Base-by-base conservation (phyloP, 1,140 invertebrate species). In the Drosophila prosaltans region DNA sequence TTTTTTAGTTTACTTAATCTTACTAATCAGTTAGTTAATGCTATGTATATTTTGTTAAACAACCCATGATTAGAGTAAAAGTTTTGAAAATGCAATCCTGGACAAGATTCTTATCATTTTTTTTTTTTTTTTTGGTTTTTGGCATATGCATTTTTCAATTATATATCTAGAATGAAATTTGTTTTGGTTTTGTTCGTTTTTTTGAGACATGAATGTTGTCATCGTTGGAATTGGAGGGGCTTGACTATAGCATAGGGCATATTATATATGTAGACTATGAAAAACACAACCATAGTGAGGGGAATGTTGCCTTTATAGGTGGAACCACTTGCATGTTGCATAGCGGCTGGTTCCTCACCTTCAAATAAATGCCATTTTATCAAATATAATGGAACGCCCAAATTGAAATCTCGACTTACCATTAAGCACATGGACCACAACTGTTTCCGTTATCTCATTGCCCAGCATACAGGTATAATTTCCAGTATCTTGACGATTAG, bases 381-480 rank as follows among this genome's bases (percentile, higher is more conserved):
- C 1, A 68, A 24, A 7, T 54, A 28, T 1, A 4, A 16, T 16
- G 16, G 16, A 16, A 16, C 16, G 16, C n/a, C 1, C 59, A 24
- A n/a, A 39, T 11, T 10, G 2, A 36, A 8, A 8, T n/a, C 24
- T 55, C 1, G 0, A 72, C 93, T 93, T 93, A 97, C 96, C 96
- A 93, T 96, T 97, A 60, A 97, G 93, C 54, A 97, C 96, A 92
- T 97, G 96, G 32, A 97, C 96, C 69, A 95, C 94, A 64, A 97
- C 96, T 26, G 94, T 94, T 30, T 96, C 96, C 28, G 95, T 94
- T 8, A 96, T 96, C 64, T 96, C 95, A 72, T 97, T 96, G 45
- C 95, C 95, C 63, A 97, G 93, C 24, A 95, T 94, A 82, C 97
- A 97, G 59, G 96, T 96, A 91, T 97, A 97, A 91, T 97, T 97